Evolutionary conservation across 1,140 invertebrate species (phyloP).

Genomic region (Uloborus diversus): DNA sequence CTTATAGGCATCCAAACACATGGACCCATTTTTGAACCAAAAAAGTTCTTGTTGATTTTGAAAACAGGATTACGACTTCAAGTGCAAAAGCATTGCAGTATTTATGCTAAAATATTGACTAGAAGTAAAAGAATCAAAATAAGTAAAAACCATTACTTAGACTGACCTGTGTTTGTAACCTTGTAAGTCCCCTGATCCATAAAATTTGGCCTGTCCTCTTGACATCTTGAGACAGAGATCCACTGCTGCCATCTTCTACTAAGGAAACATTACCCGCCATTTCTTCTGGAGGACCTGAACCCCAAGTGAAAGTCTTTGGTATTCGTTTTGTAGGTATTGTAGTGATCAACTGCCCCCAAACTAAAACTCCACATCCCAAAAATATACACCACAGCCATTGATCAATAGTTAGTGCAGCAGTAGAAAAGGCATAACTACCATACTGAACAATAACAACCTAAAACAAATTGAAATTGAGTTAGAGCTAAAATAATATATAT

Average conservation of each 20-base stretch:
- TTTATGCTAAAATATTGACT: background rate
- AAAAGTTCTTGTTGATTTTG: too few relatives aligned
- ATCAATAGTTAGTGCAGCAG: slow-evolving; percentile 85
- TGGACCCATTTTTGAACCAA: too few relatives aligned
- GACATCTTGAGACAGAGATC: slow-evolving; percentile 79
- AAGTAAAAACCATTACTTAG: too few relatives aligned
- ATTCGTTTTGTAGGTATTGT: slow-evolving; percentile 93
- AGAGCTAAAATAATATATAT: too few relatives aligned
- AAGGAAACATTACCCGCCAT: slow-evolving; percentile 81
- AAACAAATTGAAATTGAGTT: too few relatives aligned
- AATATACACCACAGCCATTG: slow-evolving; percentile 99
- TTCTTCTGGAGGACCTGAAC: slow-evolving; percentile 84
- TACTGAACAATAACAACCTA: slow-evolving; percentile 96
- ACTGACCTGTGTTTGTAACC: slow-evolving; percentile 99
- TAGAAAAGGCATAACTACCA: slow-evolving; percentile 96
- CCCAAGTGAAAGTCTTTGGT: slow-evolving; percentile 87
- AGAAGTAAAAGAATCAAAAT: slow-evolving; percentile 13
- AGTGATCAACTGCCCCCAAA: slow-evolving; percentile 98
- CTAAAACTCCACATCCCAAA: slow-evolving; percentile 92
- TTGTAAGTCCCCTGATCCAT: slow-evolving; percentile 97
- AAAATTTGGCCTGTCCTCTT: slow-evolving; percentile 97
- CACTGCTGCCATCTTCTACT: slow-evolving; percentile 88
- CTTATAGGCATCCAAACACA: too few relatives aligned
- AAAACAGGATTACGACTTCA: too few relatives aligned
- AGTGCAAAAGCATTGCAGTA: too few relatives aligned